Percentiles rank a stretch among this genome's conserved stretches.
Evolutionary conservation across 2,888 invertebrate genomes (phyloP).

Genomic region (Dryocosmus kuriphilus): DNA sequence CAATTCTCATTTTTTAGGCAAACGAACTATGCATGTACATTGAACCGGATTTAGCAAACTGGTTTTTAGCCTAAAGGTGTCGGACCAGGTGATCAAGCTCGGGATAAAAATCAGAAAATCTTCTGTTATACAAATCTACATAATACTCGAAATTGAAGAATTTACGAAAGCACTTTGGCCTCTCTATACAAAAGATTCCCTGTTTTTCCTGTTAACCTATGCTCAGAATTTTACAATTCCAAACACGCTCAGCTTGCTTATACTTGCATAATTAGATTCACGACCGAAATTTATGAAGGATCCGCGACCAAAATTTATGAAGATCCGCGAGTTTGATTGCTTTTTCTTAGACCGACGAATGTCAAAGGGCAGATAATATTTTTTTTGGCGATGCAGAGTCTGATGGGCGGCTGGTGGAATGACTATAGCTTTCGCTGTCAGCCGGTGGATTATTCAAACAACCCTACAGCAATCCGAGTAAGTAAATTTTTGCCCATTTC

Average conservation of each 20-base stretch:
- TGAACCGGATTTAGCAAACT: constrained; percentile 1
- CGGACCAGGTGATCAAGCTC: constrained; percentile 6
- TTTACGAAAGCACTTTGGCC: constrained; percentile 4
- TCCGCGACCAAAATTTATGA: background rate
- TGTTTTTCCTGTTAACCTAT: constrained; percentile 9
- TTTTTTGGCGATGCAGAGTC: constrained; percentile 82
- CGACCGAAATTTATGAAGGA: constrained; percentile 30
- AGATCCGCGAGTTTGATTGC: constrained; percentile 36
- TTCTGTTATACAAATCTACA: background rate
- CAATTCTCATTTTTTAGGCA: background rate
- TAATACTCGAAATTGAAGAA: constrained; percentile 10
- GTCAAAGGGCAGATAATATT: constrained; percentile 60
- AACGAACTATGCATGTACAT: background rate
- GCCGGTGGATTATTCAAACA: constrained; percentile 92
- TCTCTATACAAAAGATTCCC: background rate
- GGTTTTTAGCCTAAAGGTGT: background rate
- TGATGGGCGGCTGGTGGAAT: constrained; percentile 94
- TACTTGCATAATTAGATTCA: constrained; percentile 30
- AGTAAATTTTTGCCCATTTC: constrained; percentile 76
- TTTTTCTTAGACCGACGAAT: constrained; percentile 47
- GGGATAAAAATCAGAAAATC: background rate
- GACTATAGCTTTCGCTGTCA: constrained; percentile 94
- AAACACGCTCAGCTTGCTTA: constrained; percentile 15
- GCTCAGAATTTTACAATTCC: background rate
- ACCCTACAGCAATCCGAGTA: constrained; percentile 90